Base-by-base conservation (phyloP, 1,140 invertebrate species). In the Lasioglossum baleicum region DNA sequence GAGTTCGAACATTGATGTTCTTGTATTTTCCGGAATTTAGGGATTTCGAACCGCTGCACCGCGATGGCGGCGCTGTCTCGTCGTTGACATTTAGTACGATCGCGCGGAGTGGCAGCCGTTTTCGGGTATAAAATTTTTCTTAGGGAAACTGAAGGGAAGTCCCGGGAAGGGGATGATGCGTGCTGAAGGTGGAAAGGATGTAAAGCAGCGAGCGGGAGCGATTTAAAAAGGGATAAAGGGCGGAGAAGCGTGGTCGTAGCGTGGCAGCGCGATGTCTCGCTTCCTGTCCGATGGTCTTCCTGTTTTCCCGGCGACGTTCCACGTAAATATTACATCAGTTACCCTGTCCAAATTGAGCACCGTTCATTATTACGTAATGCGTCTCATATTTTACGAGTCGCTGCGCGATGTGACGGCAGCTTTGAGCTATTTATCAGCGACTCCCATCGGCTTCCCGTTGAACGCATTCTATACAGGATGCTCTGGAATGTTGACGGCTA, bases 71-170 rank as follows among this genome's bases (percentile, higher is more conserved):
- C 15, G 35, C 48, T 15, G 6, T 58, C 61, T 2, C 15, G 51
- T 17, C 22, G 20, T 26, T 53, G 68, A 71, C 67, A n/a, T 77
- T 70, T 53, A 40, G 1, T n/a, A n/a, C 5, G 10, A 26, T 71
- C 56, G 58, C 8, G 15, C 44, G 7, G 13, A 65, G 42, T 51
- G 26, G 22, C 31, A 40, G 56, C 22, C 48, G 48, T 77, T 51
- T 63, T 35, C 56, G 15, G 31, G 20, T 61, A 8, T 61, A 82
- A n/a, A 82, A 67, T 26, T 35, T 44, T 61, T 20, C 22, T 66
- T 8, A 17, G 20, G 40, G 65, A 51, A 56, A 17, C 40, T 53
- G 20, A 51, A 83, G 51, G 48, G 53, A 42, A 20, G 20, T 56
- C 22, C 40, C 35, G 2, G 5, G 65, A 17, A 4, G 17, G 22